Evolutionary conservation across 1,140 invertebrate species (phyloP).

Genomic region (Habropoda laboriosa): DNA sequence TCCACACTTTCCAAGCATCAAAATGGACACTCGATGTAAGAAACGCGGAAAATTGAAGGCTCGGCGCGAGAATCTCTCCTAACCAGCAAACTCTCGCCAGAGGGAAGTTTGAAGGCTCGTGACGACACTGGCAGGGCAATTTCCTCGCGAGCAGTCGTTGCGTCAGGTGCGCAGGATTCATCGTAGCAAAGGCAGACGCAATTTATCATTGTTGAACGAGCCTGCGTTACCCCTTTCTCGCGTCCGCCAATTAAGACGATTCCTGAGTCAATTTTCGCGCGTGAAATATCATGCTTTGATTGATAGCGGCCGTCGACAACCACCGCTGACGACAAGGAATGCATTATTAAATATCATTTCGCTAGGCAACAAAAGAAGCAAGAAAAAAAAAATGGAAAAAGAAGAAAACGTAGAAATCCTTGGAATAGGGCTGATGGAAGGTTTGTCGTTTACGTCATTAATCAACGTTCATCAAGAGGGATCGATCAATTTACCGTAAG

Average conservation of each 20-base stretch:
- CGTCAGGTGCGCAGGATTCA: background rate
- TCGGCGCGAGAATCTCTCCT: no score
- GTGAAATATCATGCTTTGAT: slow-evolving; percentile 24
- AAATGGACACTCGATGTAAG: no score
- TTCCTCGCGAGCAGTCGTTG: background rate
- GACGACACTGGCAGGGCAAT: background rate
- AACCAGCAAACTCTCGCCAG: background rate
- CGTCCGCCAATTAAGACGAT: slow-evolving; percentile 43
- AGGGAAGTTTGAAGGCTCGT: background rate
- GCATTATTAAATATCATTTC: slow-evolving; percentile 50
- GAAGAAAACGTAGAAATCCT: background rate
- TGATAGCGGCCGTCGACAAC: background rate
- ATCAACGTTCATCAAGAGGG: slow-evolving; percentile 39
- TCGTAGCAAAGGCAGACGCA: background rate
- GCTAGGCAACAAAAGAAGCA: no score
- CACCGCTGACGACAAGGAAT: slow-evolving; percentile 8
- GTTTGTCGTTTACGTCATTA: slow-evolving; percentile 43
- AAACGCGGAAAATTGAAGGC: background rate
- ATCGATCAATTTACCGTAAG: slow-evolving; percentile 50
- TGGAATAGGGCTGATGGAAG: background rate
- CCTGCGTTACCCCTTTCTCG: background rate
- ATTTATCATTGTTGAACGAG: slow-evolving; percentile 34
- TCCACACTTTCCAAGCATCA: no score
- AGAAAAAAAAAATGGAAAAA: background rate
- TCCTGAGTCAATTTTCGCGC: slow-evolving; percentile 34